Evolutionary conservation across 2,113 vertebrate genomes (phyloP).

Genomic region (Bubo blakistoni): DNA sequence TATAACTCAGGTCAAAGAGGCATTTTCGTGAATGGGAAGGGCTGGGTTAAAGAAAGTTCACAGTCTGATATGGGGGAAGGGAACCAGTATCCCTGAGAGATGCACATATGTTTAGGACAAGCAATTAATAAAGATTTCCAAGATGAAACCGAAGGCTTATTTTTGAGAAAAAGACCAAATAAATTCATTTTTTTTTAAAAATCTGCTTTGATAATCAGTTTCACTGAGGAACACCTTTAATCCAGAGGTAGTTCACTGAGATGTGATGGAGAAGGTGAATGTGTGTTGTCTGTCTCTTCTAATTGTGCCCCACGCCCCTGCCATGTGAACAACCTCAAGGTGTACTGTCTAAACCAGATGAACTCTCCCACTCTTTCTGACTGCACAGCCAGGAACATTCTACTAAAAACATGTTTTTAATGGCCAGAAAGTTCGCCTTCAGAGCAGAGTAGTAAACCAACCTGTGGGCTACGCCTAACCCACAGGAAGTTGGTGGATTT

Average conservation of each 20-base stretch:
- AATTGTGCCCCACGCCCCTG: fast-evolving
- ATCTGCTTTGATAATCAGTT: not conserved
- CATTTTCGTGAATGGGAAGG: not conserved
- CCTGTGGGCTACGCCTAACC: not conserved
- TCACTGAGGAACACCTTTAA: not conserved
- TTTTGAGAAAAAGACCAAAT: not conserved
- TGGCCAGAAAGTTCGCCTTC: not conserved
- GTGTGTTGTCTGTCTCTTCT: not conserved
- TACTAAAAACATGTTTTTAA: not conserved
- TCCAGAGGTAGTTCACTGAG: not conserved
- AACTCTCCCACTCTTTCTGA: not conserved
- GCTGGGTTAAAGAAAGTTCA: slow-evolving; percentile 45
- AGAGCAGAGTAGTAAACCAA: not conserved
- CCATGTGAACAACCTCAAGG: not conserved
- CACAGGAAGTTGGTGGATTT: fast-evolving
- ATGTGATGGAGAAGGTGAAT: not conserved
- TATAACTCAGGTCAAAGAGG: not conserved
- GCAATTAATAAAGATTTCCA: not conserved
- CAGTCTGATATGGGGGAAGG: not conserved
- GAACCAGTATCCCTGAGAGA: not conserved
- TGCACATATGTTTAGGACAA: not conserved
- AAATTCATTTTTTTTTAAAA: not conserved
- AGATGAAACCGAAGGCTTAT: not conserved
- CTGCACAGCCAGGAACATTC: not conserved
- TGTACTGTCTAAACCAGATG: not conserved